Evolutionary conservation across 2,113 vertebrate genomes (phyloP).

Genomic region (Chaenocephalus aceratus): DNA sequence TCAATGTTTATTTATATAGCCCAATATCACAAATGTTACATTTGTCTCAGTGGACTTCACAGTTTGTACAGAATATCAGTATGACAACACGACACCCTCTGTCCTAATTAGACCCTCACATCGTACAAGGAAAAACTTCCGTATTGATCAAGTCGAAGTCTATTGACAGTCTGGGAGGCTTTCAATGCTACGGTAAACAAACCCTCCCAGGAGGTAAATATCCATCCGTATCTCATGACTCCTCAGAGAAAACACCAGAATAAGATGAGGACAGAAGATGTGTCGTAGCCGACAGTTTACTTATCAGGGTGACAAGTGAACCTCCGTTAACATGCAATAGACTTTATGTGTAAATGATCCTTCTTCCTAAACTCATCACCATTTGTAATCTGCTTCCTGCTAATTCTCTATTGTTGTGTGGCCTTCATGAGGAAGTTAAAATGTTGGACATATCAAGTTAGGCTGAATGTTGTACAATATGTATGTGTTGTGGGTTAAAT

Average conservation of each 20-base stretch:
- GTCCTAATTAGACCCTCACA: too few species aligned
- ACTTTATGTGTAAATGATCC: not conserved
- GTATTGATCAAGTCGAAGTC: slow-evolving; percentile 6
- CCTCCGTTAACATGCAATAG: not conserved
- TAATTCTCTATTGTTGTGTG: not conserved
- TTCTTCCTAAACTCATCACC: not conserved
- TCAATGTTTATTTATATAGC: too few species aligned
- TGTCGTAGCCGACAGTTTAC: not conserved
- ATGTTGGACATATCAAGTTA: not conserved
- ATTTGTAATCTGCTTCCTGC: not conserved
- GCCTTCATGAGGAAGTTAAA: slow-evolving; percentile 28
- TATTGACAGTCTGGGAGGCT: slow-evolving; percentile 62
- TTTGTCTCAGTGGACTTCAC: too few species aligned
- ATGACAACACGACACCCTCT: too few species aligned
- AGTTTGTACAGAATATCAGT: too few species aligned
- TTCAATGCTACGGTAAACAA: slow-evolving; percentile 38
- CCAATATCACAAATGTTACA: too few species aligned
- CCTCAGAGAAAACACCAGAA: slow-evolving; percentile 21
- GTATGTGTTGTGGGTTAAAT: not conserved
- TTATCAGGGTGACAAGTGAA: not conserved
- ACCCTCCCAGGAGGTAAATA: slow-evolving; percentile 63
- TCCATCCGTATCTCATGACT: slow-evolving; percentile 6
- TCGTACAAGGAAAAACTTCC: too few species aligned
- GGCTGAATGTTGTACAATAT: not conserved
- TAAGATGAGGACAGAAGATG: not conserved